These are phyloP conservation scores for Rallus crepitans DNA, from an alignment of 2,797 vertebrate species.

Conservation along the genomic window DNA sequence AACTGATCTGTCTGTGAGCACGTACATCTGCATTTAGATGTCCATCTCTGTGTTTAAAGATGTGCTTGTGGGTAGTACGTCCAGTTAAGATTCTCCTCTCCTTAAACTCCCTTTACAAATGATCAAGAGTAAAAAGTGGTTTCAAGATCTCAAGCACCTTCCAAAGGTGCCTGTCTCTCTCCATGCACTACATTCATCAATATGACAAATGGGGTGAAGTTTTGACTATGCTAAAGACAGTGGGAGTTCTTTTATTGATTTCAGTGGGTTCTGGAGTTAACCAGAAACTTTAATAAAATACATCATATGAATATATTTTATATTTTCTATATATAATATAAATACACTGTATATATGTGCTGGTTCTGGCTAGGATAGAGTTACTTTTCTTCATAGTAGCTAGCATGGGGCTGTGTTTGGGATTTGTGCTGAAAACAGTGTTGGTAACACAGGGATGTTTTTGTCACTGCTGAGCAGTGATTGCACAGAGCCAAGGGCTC, in stretches of 20 bases:
- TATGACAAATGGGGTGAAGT: background rate
- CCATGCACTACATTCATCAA: background rate
- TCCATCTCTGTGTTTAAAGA: background rate
- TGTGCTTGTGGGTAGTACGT: background rate
- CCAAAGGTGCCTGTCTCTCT: background rate
- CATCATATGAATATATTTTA: background rate
- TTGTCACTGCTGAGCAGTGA: too few species aligned
- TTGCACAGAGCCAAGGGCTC: too few species aligned
- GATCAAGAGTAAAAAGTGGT: background rate
- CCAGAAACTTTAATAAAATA: background rate
- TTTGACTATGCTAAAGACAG: background rate
- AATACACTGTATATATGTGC: too few species aligned
- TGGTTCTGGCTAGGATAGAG: too few species aligned
- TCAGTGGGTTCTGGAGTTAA: background rate
- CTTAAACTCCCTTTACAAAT: background rate
- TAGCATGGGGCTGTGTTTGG: too few species aligned
- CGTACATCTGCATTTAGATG: background rate
- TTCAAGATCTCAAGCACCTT: background rate
- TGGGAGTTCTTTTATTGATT: background rate
- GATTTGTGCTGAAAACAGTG: too few species aligned
- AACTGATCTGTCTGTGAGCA: background rate
- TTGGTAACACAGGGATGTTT: too few species aligned
- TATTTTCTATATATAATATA: background rate
- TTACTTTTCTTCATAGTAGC: too few species aligned
- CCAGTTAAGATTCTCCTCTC: background rate